Evolutionary conservation across 2,888 invertebrate species (phyloP), one percentile per base, ranked within the genome.

Genomic region (Germaria angustata): DNA sequence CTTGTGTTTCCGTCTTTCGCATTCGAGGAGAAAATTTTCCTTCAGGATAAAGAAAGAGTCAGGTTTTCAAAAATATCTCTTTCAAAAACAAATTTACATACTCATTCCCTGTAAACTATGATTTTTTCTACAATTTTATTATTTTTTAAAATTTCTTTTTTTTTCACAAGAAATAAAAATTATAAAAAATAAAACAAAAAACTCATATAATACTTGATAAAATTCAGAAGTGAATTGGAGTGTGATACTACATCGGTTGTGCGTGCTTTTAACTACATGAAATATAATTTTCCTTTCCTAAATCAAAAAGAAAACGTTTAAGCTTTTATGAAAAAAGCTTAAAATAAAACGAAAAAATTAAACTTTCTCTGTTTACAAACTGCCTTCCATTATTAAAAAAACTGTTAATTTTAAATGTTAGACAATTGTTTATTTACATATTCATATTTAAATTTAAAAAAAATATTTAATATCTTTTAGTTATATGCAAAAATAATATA

Each of bases 181-280:
- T 5, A 55, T 15, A 78, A 66, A 22, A 4, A 11, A 63, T 46
- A 17, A 61, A 75, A 51, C 20, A 34, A 75, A 36, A 55, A 34
- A 51, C 36, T 39, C 24, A 76, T 59, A 61, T 28, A n/a, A 76
- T 66, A 77, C 57, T 76, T 65, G 73, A 78, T 53, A 66, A 78
- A 83, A 80, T 77, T 76, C 79, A 84, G 78, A 78, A 66, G 72
- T 72, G 79, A 85, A 85, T 84, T 84, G 84, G 85, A 80, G 89
- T 89, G 88, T 89, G 88, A 89, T 89, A 89, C 87, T 88, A 87
- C 89, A 87, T 89, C 87, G 90, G 89, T 89, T 89, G 89, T 89
- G 89, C 89, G 88, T 88, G 88, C 87, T 89, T 89, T 88, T 84
- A 84, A 84, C 81, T 78, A 84, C 75, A 79, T 68, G 78, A 79